A percentile compares a stretch with the other conserved stretches of the same genome.
Evolutionary conservation across 2,797 vertebrate species (phyloP).

Genomic region (Malurus splendens): DNA sequence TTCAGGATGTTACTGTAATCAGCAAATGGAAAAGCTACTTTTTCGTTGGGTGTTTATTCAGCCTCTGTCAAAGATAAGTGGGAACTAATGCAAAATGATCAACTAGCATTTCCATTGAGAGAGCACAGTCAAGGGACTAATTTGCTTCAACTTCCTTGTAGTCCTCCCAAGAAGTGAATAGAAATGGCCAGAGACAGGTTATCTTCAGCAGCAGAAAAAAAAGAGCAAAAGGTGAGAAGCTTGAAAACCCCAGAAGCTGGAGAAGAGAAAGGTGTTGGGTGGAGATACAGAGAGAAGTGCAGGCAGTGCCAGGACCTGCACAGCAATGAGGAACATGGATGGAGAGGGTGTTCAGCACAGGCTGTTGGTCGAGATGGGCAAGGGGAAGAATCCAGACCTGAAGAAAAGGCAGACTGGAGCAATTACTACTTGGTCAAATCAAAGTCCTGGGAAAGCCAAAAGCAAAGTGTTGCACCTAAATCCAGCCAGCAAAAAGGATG

Average conservation of each 20-base stretch:
- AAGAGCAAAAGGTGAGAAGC: background rate
- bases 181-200: background rate
- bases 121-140: background rate
- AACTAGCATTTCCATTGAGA: background rate
- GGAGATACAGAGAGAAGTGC: background rate
- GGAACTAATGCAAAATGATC: background rate
- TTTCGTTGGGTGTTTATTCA: background rate
- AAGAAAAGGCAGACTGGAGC: background rate
- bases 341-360: background rate
- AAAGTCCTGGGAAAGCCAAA: background rate
- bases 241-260: background rate
- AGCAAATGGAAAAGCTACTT: background rate
- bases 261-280: background rate
- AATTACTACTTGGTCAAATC: background rate
- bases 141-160: background rate
- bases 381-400: background rate
- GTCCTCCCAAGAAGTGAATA: background rate
- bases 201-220: background rate
- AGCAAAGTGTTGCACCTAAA: background rate
- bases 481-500: background rate
- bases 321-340: background rate
- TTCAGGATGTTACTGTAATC: background rate
- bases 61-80: background rate
- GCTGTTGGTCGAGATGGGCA: accelerated
- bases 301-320: accelerated